Base-by-base conservation (phyloP, 2,797 vertebrate genomes). In the Kryptopterus vitreolus region DNA sequence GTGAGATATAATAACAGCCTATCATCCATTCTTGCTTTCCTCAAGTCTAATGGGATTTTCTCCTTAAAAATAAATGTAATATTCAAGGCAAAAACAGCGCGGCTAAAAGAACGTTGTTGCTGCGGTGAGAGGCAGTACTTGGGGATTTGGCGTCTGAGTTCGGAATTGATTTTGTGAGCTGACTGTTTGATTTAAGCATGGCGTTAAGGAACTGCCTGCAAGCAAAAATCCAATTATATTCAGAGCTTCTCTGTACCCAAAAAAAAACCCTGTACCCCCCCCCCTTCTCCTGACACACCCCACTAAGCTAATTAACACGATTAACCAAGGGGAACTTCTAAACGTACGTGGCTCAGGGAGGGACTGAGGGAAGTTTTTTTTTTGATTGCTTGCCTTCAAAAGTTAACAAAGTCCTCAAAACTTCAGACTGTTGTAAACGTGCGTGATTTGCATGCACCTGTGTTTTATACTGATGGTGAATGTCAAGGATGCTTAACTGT, bases 141-240 rank as follows among this genome's bases (percentile, higher is more conserved):
- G 78, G 68, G 77, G 43, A 85, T 86, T 88, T 88, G 85, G 83
- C 83, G 81, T 77, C 71, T 82, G 86, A 87, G 80, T 78, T 79
- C 77, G 76, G 86, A 89, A 90, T 86, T 88, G 87, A 88, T 88
- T 90, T 86, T 81, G 85, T 89, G 82, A 88, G 82, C 81, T 85
- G 84, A 85, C 85, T 90, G 82, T 92, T 89, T 88, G 79, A 87
- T 88, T 85, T 88, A 89, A 87, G 83, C 78, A 86, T 85, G 74
- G 79, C 85, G 76, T 88, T 87, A 87, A 84, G 85, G 79, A 76
- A 83, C 83, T 80, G 83, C 82, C 18, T 78, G 78, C 82, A 76
- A 86, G 78, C 59, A 81, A 88, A 74, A 85, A 85, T 82, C 82
- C 85, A 85, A 71, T 86, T 87, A 69, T 50, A 72, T 83, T 80